Evolutionary conservation across 2,113 vertebrate species (phyloP), one percentile per base, ranked within the genome.

Genomic region (Entelurus aequoreus): DNA sequence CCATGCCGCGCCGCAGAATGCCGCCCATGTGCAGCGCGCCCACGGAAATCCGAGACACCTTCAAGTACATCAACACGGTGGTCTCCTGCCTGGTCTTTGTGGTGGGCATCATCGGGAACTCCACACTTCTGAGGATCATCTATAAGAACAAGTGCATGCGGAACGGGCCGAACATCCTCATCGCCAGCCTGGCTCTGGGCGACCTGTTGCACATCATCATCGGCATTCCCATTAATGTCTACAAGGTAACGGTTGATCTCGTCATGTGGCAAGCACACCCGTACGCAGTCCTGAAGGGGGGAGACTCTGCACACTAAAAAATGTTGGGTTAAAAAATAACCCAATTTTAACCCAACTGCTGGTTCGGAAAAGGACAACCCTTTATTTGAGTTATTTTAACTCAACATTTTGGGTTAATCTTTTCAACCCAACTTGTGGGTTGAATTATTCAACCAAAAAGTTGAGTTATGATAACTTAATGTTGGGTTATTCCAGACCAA

Each of bases 61-160:
- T 98, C 74, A 98, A 94, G 78, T 97, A 97, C 81, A 94, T 99
- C 79, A 98, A 95, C 84, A 97, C 95, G 0, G 89, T 94, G 60
- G 92, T 98, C 54, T 94, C 94, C 40, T 95, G 94, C 75, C 78
- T 96, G 2, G 96, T 98, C 68, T 98, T 98, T 51, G 90, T 95
- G 15, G 79, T 95, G 42, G 97, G 97, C 37, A 93, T 98, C 75
- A 94, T 97, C 47, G 97, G 97, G 5, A 99, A 99, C 77, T 92
- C 94, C 69, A 95, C 94, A 1, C 87, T 99, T 54, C 84, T 99
- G 66, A 84, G 92, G 15, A 98, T 99, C 84, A 98, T 98, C 88
- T 97, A 95, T 76, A 95, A 96, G 84, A 96, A 99, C 77, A 96
- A 97, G 81, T 94, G 93, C 83, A 99, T 99, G 97, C 86, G 94